Base-by-base conservation (phyloP, 2,797 vertebrate species). In the Hoplostethus mediterraneus region DNA sequence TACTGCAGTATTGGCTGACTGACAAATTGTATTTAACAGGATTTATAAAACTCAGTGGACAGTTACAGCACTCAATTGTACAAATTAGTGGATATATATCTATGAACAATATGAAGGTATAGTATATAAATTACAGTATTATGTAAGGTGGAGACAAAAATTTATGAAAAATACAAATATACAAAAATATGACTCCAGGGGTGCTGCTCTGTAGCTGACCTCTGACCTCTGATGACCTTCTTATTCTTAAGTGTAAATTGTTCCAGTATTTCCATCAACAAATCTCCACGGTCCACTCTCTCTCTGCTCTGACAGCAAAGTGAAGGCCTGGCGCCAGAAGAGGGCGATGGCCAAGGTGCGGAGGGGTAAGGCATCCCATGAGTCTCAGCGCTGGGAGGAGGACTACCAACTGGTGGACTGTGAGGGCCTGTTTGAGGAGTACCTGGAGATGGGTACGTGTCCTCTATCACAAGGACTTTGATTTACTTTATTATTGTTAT, bases 351-450 rank as follows among this genome's bases (percentile, higher is more conserved):
- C 88, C 1, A 92, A 90, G 28, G 89, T 93, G 62, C 67, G 89
- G 57, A 94, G 92, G 1, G 62, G 64, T 4, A 88, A 92, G 75
- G 62, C 74, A 0, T 68, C 84, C 16, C 87, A 81, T 33, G 90
- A 95, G 79, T 84, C 89, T 57, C 80, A 54, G 44, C 63, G 83
- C 9, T 95, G 95, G 94, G 94, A 95, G 76, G 91, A 95, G 33
- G 95, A 95, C 75, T 95, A 92, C 58, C 92, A 95, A 74, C 88
- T 95, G 71, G 91, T 95, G 2, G 83, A 93, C 33, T 93, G 90
- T 51, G 92, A 94, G 75, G 95, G 95, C 12, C 91, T 95, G 44
- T 96, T 95, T 64, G 95, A 95, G 11, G 95, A 96, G 57, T 95
- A 95, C 80, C 91, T 96, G 75, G 95, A 96, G 88, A 96, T 95